Base-by-base conservation (phyloP, 2,113 vertebrate genomes). In the Craseonycteris thonglongyai region DNA sequence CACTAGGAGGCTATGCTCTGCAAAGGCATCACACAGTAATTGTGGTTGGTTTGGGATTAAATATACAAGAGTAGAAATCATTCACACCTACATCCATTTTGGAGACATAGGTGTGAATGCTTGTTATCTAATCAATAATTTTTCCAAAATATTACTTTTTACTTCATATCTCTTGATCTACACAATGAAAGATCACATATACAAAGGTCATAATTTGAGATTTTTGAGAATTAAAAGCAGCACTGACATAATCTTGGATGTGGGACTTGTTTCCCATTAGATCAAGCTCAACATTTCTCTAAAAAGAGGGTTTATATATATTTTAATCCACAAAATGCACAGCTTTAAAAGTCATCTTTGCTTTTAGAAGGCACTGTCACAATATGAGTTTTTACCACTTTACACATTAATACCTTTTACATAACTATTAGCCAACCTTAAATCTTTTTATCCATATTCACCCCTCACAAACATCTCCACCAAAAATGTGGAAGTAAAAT, bases 101-200 rank as follows among this genome's bases (percentile, higher is more conserved):
- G 40, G 26, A 93, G 2, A 35, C 33, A n/a, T n/a, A n/a, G n/a
- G n/a, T n/a, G n/a, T n/a, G n/a, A n/a, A n/a, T n/a, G n/a, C n/a
- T n/a, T n/a, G n/a, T n/a, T n/a, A n/a, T n/a, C n/a, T n/a, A 76
- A 84, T 63, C 89, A 61, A 51, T 40, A 58, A 68, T 90, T 79
- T 54, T 94, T 26, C 30, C 33, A 80, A 75, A 94, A 87, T 49
- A 75, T 69, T 80, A 61, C n/a, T 40, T 90, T 88, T 94, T 80
- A 72, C 22, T 89, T 87, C 54, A 14, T 22, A 14, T 87, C 54
- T 93, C 92, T 8, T n/a, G n/a, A n/a, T n/a, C n/a, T 63, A 88
- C 14, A 59, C 30, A 88, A 19, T 82, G 30, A 93, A 91, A 93
- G 71, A 76, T 47, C 12, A 81, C 61, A 84, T 59, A 38, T 9